A percentile compares a stretch with the other conserved stretches of the same genome.
phyloP scores from a whole-genome alignment of 92 coral and sea anemone species.

The Pocillopora grandis region DNA sequence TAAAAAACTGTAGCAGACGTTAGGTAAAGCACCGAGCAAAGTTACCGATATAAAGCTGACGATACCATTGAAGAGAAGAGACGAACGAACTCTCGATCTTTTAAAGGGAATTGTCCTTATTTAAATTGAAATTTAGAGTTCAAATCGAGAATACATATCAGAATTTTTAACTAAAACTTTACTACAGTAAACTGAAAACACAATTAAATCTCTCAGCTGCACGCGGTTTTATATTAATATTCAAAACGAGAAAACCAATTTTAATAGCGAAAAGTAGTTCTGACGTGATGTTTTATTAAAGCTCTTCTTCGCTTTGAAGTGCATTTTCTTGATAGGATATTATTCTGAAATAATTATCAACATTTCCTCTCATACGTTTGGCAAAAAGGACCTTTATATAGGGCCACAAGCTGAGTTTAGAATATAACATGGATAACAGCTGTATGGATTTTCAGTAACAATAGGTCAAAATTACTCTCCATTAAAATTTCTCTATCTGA shows the following conservation, averaged over 20 bases:
- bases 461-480: slow-evolving; percentile 36
- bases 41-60: background rate
- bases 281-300: slow-evolving; percentile 4
- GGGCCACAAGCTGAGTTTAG: slow-evolving; percentile 36
- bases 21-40: background rate
- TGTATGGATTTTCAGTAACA: slow-evolving; percentile 31
- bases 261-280: background rate
- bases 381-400: slow-evolving; percentile 1
- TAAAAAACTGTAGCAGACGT: background rate
- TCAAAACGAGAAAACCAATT: slow-evolving; percentile 13
- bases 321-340: slow-evolving; percentile 16
- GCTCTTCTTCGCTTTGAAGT: background rate
- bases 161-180: background rate
- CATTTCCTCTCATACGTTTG: slow-evolving; percentile 14
- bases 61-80: background rate
- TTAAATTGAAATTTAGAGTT: background rate
- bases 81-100: background rate
- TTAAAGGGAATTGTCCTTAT: slow-evolving; percentile 1
- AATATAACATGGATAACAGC: slow-evolving; percentile 15
- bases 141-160: background rate
- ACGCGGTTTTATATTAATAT: background rate
- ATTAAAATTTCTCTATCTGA: slow-evolving; percentile 23
- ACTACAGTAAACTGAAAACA: background rate
- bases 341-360: slow-evolving; percentile 18
- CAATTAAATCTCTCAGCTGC: background rate